Evolutionary conservation across 2,113 vertebrate species (phyloP).

Genomic region (Porphyrio hochstetteri): DNA sequence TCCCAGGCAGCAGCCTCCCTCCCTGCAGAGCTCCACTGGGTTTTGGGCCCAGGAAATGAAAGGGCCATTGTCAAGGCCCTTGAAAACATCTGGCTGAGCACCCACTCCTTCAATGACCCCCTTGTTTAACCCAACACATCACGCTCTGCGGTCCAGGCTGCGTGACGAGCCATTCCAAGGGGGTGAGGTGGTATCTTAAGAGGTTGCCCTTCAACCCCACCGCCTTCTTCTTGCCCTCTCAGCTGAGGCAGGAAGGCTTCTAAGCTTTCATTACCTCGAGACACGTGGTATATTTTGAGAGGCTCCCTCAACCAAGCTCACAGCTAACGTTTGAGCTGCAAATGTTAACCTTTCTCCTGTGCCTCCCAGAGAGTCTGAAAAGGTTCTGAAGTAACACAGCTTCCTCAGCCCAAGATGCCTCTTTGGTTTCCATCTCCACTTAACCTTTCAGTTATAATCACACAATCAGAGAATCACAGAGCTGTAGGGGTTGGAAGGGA

Average conservation of each 20-base stretch:
- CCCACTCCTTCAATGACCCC: conserved; percentile 28
- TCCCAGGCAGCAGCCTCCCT: neutral
- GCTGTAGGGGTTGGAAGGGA: too few species aligned
- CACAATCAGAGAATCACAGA: too few species aligned
- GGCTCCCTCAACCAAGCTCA: neutral
- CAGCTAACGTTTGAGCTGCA: neutral
- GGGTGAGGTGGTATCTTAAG: neutral
- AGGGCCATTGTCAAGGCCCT: neutral
- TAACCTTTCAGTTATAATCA: neutral
- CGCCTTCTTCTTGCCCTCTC: neutral
- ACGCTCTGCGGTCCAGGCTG: neutral
- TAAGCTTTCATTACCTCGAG: neutral
- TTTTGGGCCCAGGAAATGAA: neutral
- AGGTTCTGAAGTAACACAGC: neutral
- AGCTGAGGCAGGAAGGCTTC: neutral
- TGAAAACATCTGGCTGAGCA: conserved; percentile 24
- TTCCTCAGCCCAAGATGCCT: neutral
- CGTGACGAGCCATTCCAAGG: neutral
- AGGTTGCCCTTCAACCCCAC: neutral
- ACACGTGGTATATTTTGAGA: neutral
- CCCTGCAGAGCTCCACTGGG: neutral
- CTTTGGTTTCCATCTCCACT: neutral
- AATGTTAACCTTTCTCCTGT: neutral
- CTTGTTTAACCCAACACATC: neutral
- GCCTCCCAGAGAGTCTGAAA: neutral